Percentiles rank a stretch among this genome's conserved stretches.
Evolutionary conservation across 2,797 vertebrate genomes (phyloP).

Genomic region (Lutjanus argentimaculatus): DNA sequence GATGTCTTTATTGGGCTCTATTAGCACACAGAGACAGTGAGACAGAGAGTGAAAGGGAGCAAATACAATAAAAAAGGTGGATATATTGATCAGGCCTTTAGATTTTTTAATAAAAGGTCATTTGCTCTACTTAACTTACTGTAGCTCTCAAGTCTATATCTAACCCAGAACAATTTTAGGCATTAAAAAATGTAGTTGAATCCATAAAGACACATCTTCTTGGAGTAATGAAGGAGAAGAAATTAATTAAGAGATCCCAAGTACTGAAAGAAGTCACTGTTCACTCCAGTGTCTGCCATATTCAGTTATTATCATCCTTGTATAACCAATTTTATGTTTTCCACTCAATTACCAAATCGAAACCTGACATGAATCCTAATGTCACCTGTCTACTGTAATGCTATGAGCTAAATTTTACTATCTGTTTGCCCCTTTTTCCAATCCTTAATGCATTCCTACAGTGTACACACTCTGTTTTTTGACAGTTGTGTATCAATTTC

Average conservation of each 20-base stretch:
- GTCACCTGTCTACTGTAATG: neutral
- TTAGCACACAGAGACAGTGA: constrained; percentile 36
- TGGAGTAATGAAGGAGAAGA: constrained; percentile 5
- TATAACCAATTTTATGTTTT: constrained; percentile 8
- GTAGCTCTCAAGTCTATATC: constrained; percentile 2
- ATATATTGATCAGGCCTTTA: neutral
- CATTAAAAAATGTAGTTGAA: neutral
- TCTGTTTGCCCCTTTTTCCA: neutral
- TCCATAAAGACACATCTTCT: neutral
- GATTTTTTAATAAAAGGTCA: neutral
- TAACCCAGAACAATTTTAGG: constrained; percentile 1
- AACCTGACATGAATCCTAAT: neutral
- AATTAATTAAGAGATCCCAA: neutral
- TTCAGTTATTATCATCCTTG: constrained; percentile 2
- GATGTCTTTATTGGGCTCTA: constrained; percentile 89
- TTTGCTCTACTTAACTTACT: neutral
- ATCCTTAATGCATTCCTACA: neutral
- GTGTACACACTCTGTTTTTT: neutral
- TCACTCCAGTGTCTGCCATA: neutral
- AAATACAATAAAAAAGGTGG: neutral
- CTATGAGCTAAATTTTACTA: neutral
- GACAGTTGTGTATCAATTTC: neutral
- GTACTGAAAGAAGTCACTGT: constrained; percentile 4
- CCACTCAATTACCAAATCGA: neutral
- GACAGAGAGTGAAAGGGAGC: neutral